Conservation (phyloP, 2,888 invertebrate species). For the Lordiphosa fenestrarum region DNA sequence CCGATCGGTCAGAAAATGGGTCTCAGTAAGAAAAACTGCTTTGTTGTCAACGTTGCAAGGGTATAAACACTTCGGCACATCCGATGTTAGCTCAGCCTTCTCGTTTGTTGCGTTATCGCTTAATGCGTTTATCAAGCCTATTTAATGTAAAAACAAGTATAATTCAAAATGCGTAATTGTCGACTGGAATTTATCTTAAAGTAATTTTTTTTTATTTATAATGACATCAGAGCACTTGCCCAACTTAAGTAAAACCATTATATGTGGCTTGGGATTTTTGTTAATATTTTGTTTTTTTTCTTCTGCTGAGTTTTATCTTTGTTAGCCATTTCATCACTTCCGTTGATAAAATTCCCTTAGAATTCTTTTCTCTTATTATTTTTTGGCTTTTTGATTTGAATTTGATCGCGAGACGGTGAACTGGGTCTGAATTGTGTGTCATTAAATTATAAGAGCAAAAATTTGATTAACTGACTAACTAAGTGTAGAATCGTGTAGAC, state of each 20-base stretch:
- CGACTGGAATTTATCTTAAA: slow-evolving; percentile 31
- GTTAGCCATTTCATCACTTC: slow-evolving; percentile 9
- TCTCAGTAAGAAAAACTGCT: no score
- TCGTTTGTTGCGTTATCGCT: background rate
- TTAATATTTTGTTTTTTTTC: background rate
- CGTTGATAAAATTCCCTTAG: slow-evolving; percentile 10
- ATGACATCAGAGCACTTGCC: slow-evolving; percentile 7
- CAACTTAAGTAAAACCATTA: slow-evolving; percentile 3
- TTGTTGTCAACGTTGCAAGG: no score
- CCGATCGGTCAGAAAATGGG: no score
- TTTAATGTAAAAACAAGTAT: slow-evolving; percentile 7
- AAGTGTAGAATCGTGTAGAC: no score
- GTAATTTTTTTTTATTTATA: slow-evolving; percentile 28
- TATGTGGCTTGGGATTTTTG: slow-evolving; percentile 2
- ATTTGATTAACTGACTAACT: no score
- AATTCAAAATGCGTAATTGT: slow-evolving; percentile 47
- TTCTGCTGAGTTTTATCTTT: slow-evolving; percentile 1
- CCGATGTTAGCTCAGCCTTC: no score
- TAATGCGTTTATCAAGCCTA: slow-evolving; percentile 15
- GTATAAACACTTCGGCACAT: no score
- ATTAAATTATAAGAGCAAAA: no score
- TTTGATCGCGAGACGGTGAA: background rate
- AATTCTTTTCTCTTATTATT: slow-evolving; percentile 11
- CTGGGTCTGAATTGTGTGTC: background rate
- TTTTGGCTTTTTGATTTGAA: slow-evolving; percentile 12